A percentile compares a stretch with the other conserved stretches of the same genome.
phyloP scores from a whole-genome alignment of 1,140 invertebrate species.

The Aphidius gifuensis region DNA sequence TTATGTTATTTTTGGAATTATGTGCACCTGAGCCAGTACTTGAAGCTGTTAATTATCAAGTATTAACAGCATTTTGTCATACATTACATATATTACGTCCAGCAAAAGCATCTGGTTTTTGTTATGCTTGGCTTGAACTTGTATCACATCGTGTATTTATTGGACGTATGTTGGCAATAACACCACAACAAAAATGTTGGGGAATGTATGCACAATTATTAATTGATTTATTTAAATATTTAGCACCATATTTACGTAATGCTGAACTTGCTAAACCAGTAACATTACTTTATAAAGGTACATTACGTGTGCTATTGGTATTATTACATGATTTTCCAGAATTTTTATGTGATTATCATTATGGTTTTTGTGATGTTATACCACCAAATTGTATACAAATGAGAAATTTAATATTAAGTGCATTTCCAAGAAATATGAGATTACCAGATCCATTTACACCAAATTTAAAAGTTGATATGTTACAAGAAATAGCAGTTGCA shows the following conservation, averaged over 20 bases:
- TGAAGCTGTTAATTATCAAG: slow-evolving; percentile 86
- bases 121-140: slow-evolving; percentile 97
- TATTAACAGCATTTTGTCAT: slow-evolving; percentile 83
- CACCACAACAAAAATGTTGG: slow-evolving; percentile 82
- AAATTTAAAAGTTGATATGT: slow-evolving; percentile 93
- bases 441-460: slow-evolving; percentile 97
- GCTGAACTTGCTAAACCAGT: slow-evolving; percentile 93
- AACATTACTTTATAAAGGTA: slow-evolving; percentile 92
- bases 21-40: slow-evolving; percentile 90
- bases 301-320: slow-evolving; percentile 90
- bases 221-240: slow-evolving; percentile 93
- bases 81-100: slow-evolving; percentile 88
- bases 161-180: slow-evolving; percentile 86
- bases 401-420: slow-evolving; percentile 95
- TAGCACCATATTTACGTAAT: slow-evolving; percentile 94
- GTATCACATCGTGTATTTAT: slow-evolving; percentile 96
- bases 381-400: slow-evolving; percentile 99
- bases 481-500: slow-evolving; percentile 79
- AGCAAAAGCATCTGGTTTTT: slow-evolving; percentile 94
- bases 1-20: slow-evolving; percentile 95
- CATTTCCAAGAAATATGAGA: slow-evolving; percentile 96
- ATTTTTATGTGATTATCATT: slow-evolving; percentile 98
- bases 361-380: slow-evolving; percentile 98
- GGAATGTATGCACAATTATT: slow-evolving; percentile 88
- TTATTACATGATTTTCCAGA: slow-evolving; percentile 98